Evolutionary conservation across 2,797 vertebrate genomes (phyloP).

Genomic region (Atherinosoma microstoma): DNA sequence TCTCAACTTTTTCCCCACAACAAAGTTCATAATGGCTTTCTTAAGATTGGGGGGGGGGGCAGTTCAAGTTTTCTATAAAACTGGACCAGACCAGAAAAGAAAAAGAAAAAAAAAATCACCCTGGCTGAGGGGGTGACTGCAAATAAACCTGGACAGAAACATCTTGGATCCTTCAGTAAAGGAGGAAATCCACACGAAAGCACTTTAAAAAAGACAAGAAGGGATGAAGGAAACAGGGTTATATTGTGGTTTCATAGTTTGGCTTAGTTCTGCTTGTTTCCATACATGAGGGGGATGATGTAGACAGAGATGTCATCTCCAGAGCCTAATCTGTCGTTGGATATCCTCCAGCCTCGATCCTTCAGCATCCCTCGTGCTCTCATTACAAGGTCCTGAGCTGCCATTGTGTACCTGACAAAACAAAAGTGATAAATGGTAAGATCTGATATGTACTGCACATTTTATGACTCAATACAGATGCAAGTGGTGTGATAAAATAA

Average conservation of each 20-base stretch:
- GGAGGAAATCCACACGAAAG: conserved; percentile 53
- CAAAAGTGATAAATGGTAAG: conserved; percentile 5
- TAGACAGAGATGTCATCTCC: conserved; percentile 99
- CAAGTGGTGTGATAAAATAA: not conserved
- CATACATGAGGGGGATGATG: conserved; percentile 93
- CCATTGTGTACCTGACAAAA: conserved; percentile 92
- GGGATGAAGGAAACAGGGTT: conserved; percentile 25
- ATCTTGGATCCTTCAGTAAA: conserved; percentile 20
- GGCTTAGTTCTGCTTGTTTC: conserved; percentile 86
- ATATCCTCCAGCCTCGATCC: conserved; percentile 97
- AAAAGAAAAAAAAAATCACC: conserved; percentile 17
- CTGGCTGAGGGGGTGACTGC: conserved; percentile 26
- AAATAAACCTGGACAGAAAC: conserved; percentile 13
- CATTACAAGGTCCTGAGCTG: conserved; percentile 97
- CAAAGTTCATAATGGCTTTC: conserved; percentile 44
- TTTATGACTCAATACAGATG: not conserved
- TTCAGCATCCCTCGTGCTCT: conserved; percentile 92
- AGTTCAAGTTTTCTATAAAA: conserved; percentile 32
- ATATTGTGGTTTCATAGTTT: not conserved
- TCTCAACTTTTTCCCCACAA: conserved; percentile 5
- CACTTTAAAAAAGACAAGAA: conserved; percentile 39
- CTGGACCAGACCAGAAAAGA: conserved; percentile 13
- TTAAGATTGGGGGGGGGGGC: conserved; percentile 1
- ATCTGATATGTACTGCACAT: not conserved
- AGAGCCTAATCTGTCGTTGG: conserved; percentile 93